Evolutionary conservation across 1,140 invertebrate species (phyloP).

Genomic region (Bathynomus jamesi): DNA sequence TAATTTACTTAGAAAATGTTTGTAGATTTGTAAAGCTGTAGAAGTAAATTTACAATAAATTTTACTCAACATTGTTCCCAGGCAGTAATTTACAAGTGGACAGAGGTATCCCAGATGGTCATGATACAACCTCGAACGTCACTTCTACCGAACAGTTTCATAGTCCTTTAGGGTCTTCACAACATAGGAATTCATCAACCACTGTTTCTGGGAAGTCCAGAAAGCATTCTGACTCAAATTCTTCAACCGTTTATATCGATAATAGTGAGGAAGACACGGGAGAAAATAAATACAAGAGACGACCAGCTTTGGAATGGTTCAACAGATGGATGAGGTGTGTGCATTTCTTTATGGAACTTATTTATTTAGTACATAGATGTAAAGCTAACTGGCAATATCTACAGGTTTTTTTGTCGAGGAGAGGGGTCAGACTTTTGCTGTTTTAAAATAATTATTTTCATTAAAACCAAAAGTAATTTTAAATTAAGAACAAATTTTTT

Average conservation of each 20-base stretch:
- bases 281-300: neutral
- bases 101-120: neutral
- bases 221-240: neutral
- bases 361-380: neutral
- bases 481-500: too few species aligned
- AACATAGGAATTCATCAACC: neutral
- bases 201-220: neutral
- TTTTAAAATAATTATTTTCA: too few species aligned
- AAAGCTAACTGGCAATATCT: neutral
- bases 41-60: too few species aligned
- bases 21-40: too few species aligned
- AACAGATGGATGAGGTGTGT: neutral
- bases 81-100: neutral
- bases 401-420: too few species aligned
- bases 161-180: neutral
- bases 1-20: too few species aligned
- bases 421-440: too few species aligned
- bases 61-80: too few species aligned
- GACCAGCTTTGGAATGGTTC: neutral
- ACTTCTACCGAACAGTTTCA: neutral
- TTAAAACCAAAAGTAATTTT: too few species aligned
- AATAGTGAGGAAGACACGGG: neutral
- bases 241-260: neutral
- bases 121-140: neutral
- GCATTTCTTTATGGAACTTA: neutral